Percentiles rank a stretch among this genome's conserved stretches.
Evolutionary conservation across 2,113 vertebrate genomes (phyloP).

Genomic region (Lophius piscatorius): DNA sequence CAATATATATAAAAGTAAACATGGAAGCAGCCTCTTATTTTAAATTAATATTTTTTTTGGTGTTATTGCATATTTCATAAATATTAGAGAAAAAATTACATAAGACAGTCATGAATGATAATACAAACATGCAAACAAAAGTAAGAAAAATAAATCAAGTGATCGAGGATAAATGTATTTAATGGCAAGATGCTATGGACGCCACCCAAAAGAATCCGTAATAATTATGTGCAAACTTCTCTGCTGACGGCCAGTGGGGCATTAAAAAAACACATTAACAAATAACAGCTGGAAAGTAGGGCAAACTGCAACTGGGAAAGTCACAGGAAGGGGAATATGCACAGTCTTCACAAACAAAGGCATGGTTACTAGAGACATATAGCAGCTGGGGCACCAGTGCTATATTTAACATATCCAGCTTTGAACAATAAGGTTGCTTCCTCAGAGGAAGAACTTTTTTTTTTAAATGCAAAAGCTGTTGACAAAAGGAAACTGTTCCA

Average conservation of each 20-base stretch:
- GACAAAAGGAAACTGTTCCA: conserved; percentile 23
- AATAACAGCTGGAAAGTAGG: conserved; percentile 49
- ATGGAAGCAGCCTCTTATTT: no score
- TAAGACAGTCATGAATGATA: neutral
- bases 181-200: neutral
- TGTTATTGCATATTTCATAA: no score
- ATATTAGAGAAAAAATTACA: neutral
- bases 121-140: no score
- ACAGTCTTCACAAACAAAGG: conserved; percentile 40
- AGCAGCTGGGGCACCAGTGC: conserved; percentile 48
- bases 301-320: conserved; percentile 48
- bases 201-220: neutral
- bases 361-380: conserved; percentile 46
- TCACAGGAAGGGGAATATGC: conserved; percentile 6
- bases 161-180: neutral
- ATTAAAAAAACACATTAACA: conserved; percentile 24
- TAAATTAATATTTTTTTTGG: no score
- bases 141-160: neutral
- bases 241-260: neutral
- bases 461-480: conserved; percentile 11
- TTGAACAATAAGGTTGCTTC: conserved; percentile 15
- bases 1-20: no score
- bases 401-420: conserved; percentile 55
- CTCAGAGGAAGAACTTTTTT: neutral
- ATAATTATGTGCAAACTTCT: neutral